A percentile compares a stretch with the other conserved stretches of the same genome.
phyloP scores from a whole-genome alignment of 2,113 vertebrate genomes.

The Callionymus lyra region DNA sequence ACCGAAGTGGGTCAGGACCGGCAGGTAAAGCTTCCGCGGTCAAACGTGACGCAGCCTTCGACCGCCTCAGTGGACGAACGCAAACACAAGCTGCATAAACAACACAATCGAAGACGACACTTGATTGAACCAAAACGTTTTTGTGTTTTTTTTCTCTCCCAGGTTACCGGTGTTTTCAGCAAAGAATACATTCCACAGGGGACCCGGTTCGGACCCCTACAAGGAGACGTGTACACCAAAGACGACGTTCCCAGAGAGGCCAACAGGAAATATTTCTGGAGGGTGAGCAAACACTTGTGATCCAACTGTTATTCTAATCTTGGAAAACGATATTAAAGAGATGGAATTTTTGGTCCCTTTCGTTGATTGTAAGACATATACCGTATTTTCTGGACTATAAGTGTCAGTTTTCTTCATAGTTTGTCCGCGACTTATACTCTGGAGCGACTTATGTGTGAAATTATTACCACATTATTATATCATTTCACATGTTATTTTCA shows the following conservation, averaged over 20 bases:
- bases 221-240: conserved; percentile 67
- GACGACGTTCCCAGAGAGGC: conserved; percentile 64
- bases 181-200: conserved; percentile 72
- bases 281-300: conserved; percentile 57
- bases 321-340: no score
- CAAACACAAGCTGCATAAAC: not conserved
- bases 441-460: no score
- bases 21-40: conserved; percentile 25
- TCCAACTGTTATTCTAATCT: no score
- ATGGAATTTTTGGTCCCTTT: no score
- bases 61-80: not conserved
- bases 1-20: conserved; percentile 46
- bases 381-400: no score
- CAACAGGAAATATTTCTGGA: conserved; percentile 73
- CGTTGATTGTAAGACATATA: no score
- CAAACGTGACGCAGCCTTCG: conserved; percentile 11
- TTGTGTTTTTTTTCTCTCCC: conserved; percentile 17
- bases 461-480: no score
- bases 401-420: no score
- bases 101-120: not conserved
- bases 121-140: not conserved
- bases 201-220: conserved; percentile 66
- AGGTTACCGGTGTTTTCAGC: conserved; percentile 71
- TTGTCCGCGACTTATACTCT: no score
- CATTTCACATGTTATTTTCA: no score